Base-by-base conservation (phyloP, 2,113 vertebrate genomes). In the Mastomys natalensis region DNA sequence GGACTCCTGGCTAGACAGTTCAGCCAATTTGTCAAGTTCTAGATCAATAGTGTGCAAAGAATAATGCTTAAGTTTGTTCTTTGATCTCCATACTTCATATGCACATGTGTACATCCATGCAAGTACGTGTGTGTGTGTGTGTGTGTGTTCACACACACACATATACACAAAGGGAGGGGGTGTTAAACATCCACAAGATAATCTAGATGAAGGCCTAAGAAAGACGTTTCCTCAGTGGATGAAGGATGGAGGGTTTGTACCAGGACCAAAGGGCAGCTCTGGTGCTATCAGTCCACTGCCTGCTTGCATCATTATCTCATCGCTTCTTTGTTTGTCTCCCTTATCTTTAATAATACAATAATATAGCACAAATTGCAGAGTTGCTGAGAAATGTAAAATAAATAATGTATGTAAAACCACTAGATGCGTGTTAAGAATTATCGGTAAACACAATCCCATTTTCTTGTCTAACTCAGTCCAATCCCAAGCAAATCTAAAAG, bases 381-480 rank as follows among this genome's bases (percentile, higher is more conserved):
- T 60, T 90, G 77, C 45, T 78, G 66, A 96, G 55, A 95, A 90
- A 85, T 43, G 12, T 43, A 87, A 93, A 93, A 34, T 84, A 76
- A 91, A 84, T 92, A 91, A 81, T 80, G 24, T n/a, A 74, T 64
- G 17, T n/a, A 86, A 95, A 96, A 80, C 43, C 70, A 70, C 78
- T 40, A 53, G 48, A 94, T 0, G 8, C 21, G 0, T 43, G 17
- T 76, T 80, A 78, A 87, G 17, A 89, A 43, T 92, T 90, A 85
- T 34, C 51, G 22, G 48, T 78, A 89, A 96, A 86, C 74, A 90
- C 48, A 85, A 70, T 78, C 60, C 43, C 60, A 40, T 91, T 82
- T 93, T 94, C 68, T 91, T 87, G 7, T 11, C 16, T 58, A 76
- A 89, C 17, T 90, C 31, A 78, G 53, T 62, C 80, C 48, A 90